phyloP scores from a whole-genome alignment of 30 jellyfish, hydroid and myxozoan species.

The Chironex yamaguchii region DNA sequence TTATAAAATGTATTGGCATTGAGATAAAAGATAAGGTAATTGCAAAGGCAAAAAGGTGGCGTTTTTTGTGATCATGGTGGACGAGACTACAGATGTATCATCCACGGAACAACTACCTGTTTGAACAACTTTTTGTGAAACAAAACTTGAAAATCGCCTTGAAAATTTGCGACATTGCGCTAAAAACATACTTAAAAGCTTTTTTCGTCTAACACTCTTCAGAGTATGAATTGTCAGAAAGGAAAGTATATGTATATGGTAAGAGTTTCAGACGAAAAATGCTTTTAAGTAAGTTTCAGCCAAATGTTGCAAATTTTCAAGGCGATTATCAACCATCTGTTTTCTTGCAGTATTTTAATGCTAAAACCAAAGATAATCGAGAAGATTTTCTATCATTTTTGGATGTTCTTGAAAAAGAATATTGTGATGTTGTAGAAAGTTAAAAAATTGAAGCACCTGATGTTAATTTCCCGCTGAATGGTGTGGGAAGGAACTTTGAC shows the following conservation, averaged over 20 bases:
- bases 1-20: conserved; percentile 21
- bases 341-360: background rate
- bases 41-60: conserved; percentile 14
- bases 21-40: conserved; percentile 15
- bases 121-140: too few species aligned
- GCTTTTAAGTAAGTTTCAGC: too few species aligned
- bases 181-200: too few species aligned
- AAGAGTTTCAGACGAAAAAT: too few species aligned
- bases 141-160: too few species aligned
- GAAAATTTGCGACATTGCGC: too few species aligned
- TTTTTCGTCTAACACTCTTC: too few species aligned
- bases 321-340: too few species aligned
- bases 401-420: conserved; percentile 11
- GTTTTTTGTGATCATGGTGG: conserved; percentile 26
- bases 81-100: conserved; percentile 23
- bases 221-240: too few species aligned
- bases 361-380: conserved; percentile 7
- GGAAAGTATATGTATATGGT: too few species aligned
- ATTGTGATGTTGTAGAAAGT: background rate
- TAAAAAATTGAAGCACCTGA: background rate
- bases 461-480: background rate
- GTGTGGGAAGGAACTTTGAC: background rate
- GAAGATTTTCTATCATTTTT: conserved; percentile 13
- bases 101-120: conserved; percentile 1
- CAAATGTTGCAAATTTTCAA: too few species aligned